Conservation (phyloP, 2,888 invertebrate genomes). For the Phania funesta region DNA sequence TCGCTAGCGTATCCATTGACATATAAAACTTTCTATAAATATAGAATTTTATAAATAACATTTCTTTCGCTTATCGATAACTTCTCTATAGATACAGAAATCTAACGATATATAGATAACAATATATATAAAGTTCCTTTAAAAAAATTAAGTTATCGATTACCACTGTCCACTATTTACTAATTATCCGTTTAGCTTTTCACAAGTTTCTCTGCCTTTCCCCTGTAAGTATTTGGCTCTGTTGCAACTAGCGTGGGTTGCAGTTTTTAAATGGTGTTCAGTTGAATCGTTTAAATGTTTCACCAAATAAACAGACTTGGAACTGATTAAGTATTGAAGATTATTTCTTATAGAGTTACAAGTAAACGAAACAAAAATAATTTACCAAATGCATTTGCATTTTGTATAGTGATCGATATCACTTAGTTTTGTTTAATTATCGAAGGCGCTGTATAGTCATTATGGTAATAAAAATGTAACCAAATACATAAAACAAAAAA, state of each 20-base stretch:
- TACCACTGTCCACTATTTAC: background rate
- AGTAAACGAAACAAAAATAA: slow-evolving; percentile 1
- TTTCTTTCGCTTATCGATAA: background rate
- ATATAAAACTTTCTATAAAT: no score
- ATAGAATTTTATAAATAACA: no score
- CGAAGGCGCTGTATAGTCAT: slow-evolving; percentile 16
- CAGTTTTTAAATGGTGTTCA: slow-evolving; percentile 42
- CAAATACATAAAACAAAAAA: background rate
- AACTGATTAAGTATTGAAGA: slow-evolving; percentile 63
- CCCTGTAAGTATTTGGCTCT: background rate
- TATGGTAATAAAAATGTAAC: slow-evolving; percentile 54
- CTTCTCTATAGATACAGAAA: background rate
- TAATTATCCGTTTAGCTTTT: background rate
- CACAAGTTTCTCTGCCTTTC: background rate
- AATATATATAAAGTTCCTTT: background rate
- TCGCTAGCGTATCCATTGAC: no score
- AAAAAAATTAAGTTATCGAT: background rate
- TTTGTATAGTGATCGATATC: slow-evolving; percentile 48
- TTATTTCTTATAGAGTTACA: slow-evolving; percentile 40
- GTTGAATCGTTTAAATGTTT: slow-evolving; percentile 50
- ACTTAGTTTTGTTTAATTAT: slow-evolving; percentile 60
- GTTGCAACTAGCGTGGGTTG: slow-evolving; percentile 31
- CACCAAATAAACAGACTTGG: slow-evolving; percentile 45
- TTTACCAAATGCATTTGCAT: slow-evolving; percentile 37
- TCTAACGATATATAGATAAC: no score